A percentile compares a stretch with the other conserved stretches of the same genome.
phyloP scores from a whole-genome alignment of 2,797 vertebrate species.

The Enteromius treurensis region DNA sequence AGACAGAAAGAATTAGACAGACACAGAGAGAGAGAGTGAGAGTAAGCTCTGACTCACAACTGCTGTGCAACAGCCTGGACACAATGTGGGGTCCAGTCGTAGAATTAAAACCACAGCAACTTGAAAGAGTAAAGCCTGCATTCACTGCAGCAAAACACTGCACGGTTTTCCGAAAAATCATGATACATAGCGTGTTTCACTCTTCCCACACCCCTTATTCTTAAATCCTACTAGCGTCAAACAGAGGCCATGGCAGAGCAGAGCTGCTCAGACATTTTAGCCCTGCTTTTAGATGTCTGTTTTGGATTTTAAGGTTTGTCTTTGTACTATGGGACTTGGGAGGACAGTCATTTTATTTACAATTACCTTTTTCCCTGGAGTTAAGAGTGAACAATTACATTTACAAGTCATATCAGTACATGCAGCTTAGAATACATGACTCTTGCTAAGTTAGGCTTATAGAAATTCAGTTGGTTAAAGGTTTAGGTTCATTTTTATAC shows the following conservation, averaged over 20 bases:
- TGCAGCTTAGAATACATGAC: neutral
- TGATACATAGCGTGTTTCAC: constrained; percentile 39
- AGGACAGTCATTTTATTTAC: neutral
- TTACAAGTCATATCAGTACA: neutral
- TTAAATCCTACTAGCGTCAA: constrained; percentile 20
- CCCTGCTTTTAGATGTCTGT: neutral
- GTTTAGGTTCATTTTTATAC: neutral
- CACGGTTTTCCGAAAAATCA: constrained; percentile 38
- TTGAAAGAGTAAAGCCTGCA: constrained; percentile 58
- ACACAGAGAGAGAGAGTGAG: constrained; percentile 21
- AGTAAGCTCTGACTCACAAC: constrained; percentile 59
- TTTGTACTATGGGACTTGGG: neutral
- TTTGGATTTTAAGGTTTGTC: neutral
- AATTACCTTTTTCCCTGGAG: neutral
- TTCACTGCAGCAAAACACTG: constrained; percentile 46
- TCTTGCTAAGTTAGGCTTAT: neutral
- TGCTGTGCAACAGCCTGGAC: constrained; percentile 63
- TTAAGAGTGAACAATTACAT: neutral
- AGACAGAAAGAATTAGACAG: constrained; percentile 22
- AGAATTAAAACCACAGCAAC: constrained; percentile 62
- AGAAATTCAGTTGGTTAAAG: neutral
- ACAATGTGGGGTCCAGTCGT: constrained; percentile 61
- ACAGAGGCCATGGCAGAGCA: constrained; percentile 21
- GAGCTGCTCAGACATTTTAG: constrained; percentile 23
- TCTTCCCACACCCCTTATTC: constrained; percentile 21